Percentiles rank a stretch among this genome's conserved stretches.
Evolutionary conservation across 2,888 invertebrate species (phyloP).

Genomic region (Agapostemon virescens): DNA sequence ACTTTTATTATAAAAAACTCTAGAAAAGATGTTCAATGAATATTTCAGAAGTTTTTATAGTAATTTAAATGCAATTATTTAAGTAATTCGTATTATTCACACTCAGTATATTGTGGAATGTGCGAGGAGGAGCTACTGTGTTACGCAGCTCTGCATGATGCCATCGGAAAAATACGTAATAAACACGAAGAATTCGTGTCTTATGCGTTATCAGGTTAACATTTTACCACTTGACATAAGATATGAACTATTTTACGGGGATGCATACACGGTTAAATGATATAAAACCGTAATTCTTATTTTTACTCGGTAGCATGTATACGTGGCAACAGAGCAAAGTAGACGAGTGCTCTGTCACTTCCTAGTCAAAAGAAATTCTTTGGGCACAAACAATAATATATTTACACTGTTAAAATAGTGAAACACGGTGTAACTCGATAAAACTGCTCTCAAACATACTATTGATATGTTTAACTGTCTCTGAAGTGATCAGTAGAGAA

Average conservation of each 20-base stretch:
- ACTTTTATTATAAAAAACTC: constrained; percentile 70
- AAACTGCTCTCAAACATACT: constrained; percentile 29
- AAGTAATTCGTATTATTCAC: constrained; percentile 64
- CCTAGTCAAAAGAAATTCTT: constrained; percentile 75
- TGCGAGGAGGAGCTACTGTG: constrained; percentile 79
- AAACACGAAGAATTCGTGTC: constrained; percentile 63
- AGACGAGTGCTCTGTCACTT: constrained; percentile 76
- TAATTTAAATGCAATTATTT: constrained; percentile 68
- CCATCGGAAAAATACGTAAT: constrained; percentile 69
- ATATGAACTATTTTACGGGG: constrained; percentile 49
- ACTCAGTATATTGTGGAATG: constrained; percentile 80
- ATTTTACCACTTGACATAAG: constrained; percentile 64
- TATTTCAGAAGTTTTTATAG: constrained; percentile 65
- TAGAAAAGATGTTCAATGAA: constrained; percentile 56
- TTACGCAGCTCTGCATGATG: constrained; percentile 79
- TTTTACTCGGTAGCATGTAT: constrained; percentile 73
- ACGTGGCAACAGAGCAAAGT: constrained; percentile 78
- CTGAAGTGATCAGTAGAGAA: constrained; percentile 19
- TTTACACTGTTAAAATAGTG: constrained; percentile 56
- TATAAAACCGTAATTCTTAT: constrained; percentile 69
- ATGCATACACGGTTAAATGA: constrained; percentile 39
- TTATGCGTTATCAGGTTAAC: constrained; percentile 61
- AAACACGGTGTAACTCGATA: constrained; percentile 39
- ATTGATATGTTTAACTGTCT: constrained; percentile 26
- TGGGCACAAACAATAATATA: constrained; percentile 65